Percentiles rank a stretch among this genome's conserved stretches.
Conservation (phyloP, 1,140 invertebrate species). For the Leptestheria dahalacensis region DNA sequence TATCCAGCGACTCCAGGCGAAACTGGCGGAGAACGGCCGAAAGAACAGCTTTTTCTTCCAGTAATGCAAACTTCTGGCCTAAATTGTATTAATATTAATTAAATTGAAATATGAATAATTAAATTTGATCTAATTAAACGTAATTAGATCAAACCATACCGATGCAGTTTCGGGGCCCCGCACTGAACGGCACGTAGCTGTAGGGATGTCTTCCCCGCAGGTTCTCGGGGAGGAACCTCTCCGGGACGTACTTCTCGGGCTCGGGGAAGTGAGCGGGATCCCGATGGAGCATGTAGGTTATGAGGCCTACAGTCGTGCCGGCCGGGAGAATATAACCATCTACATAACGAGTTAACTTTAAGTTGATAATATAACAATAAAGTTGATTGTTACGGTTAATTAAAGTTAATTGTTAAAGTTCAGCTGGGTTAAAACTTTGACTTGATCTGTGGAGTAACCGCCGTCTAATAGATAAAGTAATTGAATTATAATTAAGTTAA, state of each 20-base stretch:
- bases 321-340: conserved; percentile 24
- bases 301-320: conserved; percentile 31
- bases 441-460: too few species aligned
- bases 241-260: conserved; percentile 39
- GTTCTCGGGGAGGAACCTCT: conserved; percentile 38
- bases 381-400: too few species aligned
- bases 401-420: too few species aligned
- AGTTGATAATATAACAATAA: too few species aligned
- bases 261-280: conserved; percentile 39
- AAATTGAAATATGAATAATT: neutral
- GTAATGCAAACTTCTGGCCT: conserved; percentile 39
- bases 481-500: neutral
- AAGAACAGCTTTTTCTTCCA: conserved; percentile 41
- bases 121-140: too few species aligned
- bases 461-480: conserved; percentile 21
- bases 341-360: conserved; percentile 11
- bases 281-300: conserved; percentile 37
- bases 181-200: conserved; percentile 49
- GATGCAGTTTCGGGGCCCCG: conserved; percentile 53
- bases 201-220: conserved; percentile 32
- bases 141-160: too few species aligned
- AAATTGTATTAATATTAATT: conserved; percentile 29
- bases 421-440: too few species aligned
- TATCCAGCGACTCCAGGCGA: conserved; percentile 30
- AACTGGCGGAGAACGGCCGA: conserved; percentile 40